Evolutionary conservation across 1,140 invertebrate species (phyloP), one percentile per base, ranked within the genome.

Genomic region (Pectinophora gossypiella): DNA sequence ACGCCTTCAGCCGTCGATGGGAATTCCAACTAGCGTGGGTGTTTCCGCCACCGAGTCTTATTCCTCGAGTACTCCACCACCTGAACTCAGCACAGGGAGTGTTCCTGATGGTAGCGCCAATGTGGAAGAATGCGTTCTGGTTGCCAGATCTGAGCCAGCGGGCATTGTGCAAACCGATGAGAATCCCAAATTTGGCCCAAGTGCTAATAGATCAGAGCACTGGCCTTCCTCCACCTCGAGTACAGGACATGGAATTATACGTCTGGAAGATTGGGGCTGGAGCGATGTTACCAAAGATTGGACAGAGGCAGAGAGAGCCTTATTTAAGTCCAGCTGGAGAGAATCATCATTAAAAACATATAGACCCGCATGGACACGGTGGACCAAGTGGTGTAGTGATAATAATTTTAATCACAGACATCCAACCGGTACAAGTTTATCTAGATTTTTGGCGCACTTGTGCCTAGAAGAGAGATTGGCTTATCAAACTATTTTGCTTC

Each of bases 381-480:
- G 62, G 64, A 7, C 48, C 0, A 22, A 20, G 16, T 72, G 62
- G 62, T 46, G 48, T 44, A 38, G 15, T 3, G 45, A 54, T 23
- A 43, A 23, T 21, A 65, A 63, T 44, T 15, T 40, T 15, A 13
- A 51, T 21, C 45, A 49, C 48, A 51, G 51, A 20, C 15, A 43
- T 6, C 59, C 61, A 21, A 16, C 18, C 3, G 56, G 49, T 35
- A 48, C 51, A 13, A 51, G 66, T 21, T 46, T 73, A 13, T 64
- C 60, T 12, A 59, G 52, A 51, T 73, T 62, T 63, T 35, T 76
- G n/a, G 56, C 55, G 35, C 35, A 7, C n/a, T n/a, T n/a, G n/a
- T n/a, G n/a, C n/a, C n/a, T n/a, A n/a, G n/a, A n/a, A n/a, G n/a
- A n/a, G n/a, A n/a, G n/a, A n/a, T n/a, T n/a, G n/a, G n/a, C n/a